Base-by-base conservation (phyloP, 1,140 invertebrate genomes). In the Odontomachus brunneus region DNA sequence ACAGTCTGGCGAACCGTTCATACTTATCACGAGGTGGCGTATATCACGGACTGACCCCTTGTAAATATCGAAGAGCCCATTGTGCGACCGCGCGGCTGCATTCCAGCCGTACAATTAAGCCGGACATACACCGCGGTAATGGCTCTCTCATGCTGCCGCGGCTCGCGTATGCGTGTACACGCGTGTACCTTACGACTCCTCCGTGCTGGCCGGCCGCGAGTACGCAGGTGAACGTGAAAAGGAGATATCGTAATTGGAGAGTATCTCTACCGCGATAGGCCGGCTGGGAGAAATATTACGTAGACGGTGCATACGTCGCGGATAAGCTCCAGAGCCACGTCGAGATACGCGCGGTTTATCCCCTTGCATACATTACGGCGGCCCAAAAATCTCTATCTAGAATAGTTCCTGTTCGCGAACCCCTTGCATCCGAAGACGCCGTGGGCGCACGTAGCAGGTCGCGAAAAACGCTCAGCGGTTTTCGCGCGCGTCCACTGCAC, bases 171-270 rank as follows among this genome's bases (percentile, higher is more conserved):
- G 51, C 55, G 62, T 63, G 15, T 65, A 65, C 29, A 15, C 38
- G 29, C 29, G 38, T 11, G 38, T 69, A 67, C 24, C 66, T 83
- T 80, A 86, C 73, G 69, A 83, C 55, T 67, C 17, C 33, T 33
- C 17, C 15, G 22, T 44, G 38, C 38, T 33, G 55, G 55, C 57
- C 65, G 49, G 78, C 53, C 29, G 49, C 63, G 57, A 74, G 55
- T 75, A 22, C 62, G 60, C 86, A 73, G 81, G 80, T 86, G 78
- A 33, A 83, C 51, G 84, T 67, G 85, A 87, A 85, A 73, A 87
- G 66, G 44, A 86, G 86, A 87, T 86, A 87, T 87, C 81, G 84
- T 87, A 86, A 87, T 86, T 86, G 86, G 74, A 87, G 74, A 83
- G 38, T 83, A 83, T 83, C 82, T 53, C 72, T 73, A 26, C 22